A percentile compares a stretch with the other conserved stretches of the same genome.
phyloP scores from a whole-genome alignment of 2,888 invertebrate species.

The Leucophora obtusa region DNA sequence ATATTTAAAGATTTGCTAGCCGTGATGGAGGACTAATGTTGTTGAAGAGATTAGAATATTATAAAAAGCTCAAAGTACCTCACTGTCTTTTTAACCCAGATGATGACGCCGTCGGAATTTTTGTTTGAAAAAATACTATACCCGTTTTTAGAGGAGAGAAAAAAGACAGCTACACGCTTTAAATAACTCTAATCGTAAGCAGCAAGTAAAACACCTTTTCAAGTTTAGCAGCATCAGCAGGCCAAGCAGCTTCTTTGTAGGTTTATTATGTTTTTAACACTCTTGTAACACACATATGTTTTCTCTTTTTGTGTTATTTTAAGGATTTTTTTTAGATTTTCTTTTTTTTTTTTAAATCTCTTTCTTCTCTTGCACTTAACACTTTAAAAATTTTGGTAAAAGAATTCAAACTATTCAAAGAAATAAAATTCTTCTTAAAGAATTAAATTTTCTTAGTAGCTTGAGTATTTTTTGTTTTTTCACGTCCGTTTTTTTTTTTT shows the following conservation, averaged over 20 bases:
- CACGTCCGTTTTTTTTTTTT: conserved; percentile 25
- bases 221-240: background rate
- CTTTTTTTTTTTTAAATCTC: conserved; percentile 38
- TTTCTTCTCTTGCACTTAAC: conserved; percentile 32
- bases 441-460: conserved; percentile 20
- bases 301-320: conserved; percentile 27
- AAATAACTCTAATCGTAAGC: conserved; percentile 34
- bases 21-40: conserved; percentile 11
- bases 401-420: background rate
- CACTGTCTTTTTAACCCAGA: conserved; percentile 69
- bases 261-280: background rate
- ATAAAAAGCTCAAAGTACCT: conserved; percentile 71
- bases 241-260: background rate
- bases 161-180: conserved; percentile 73
- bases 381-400: conserved; percentile 10
- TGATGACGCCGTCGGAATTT: conserved; percentile 6
- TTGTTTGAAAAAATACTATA: conserved; percentile 47
- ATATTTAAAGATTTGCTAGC: conserved; percentile 1
- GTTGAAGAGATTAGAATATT: conserved; percentile 16
- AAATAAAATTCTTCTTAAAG: conserved; percentile 17
- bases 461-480: conserved; percentile 7
- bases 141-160: conserved; percentile 14
- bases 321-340: conserved; percentile 7
- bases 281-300: background rate
- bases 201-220: background rate